A percentile compares a stretch with the other conserved stretches of the same genome.
These are phyloP conservation scores for Myiozetetes cayanensis DNA, from an alignment of 2,113 vertebrate genomes.

Conservation along the genomic window DNA sequence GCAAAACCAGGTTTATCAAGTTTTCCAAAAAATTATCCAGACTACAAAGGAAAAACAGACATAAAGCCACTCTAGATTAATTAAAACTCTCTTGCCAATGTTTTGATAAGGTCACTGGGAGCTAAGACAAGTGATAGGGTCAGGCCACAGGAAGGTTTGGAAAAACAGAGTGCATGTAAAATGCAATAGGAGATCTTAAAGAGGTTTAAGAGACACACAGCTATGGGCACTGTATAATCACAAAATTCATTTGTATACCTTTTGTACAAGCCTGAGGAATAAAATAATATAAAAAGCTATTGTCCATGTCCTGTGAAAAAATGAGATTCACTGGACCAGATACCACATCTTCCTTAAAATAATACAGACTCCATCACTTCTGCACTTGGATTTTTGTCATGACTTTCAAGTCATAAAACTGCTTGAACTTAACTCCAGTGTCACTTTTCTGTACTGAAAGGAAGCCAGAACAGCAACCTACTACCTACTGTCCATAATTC, in stretches of 20 bases:
- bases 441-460: constrained; percentile 26
- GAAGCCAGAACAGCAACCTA: constrained; percentile 13
- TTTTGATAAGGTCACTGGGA: neutral
- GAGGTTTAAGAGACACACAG: neutral
- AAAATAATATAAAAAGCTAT: constrained; percentile 76
- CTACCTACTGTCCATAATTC: neutral
- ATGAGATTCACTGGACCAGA: constrained; percentile 68
- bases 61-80: neutral
- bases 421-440: neutral
- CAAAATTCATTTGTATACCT: constrained; percentile 16
- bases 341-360: constrained; percentile 69
- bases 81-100: neutral
- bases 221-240: constrained; percentile 14
- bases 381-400: constrained; percentile 21
- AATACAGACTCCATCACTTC: constrained; percentile 58
- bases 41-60: neutral
- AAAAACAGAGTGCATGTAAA: neutral
- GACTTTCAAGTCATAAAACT: constrained; percentile 62
- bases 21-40: neutral
- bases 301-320: constrained; percentile 70
- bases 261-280: constrained; percentile 57
- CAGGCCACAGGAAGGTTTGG: neutral
- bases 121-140: neutral
- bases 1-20: neutral
- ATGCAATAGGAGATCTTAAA: neutral